Evolutionary conservation across 2,888 invertebrate species (phyloP), one percentile per base, ranked within the genome.

Genomic region (Coelinius sp.): DNA sequence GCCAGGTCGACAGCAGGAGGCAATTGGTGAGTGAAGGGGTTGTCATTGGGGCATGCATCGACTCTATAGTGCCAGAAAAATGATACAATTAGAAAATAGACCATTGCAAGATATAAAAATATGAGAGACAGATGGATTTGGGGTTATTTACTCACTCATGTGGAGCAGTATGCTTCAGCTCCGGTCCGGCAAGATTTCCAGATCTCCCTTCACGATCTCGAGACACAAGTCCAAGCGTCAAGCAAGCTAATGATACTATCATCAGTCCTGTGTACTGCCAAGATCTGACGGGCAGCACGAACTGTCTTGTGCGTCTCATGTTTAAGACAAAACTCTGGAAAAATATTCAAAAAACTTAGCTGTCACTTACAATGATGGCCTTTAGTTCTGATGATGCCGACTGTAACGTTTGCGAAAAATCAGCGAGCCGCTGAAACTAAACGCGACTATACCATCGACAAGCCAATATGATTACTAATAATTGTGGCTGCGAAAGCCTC

Each of bases 231-330:
- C 86, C 86, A 10, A 86, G 76, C 0, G 86, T 86, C 27, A 86
- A 73, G 52, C 87, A 87, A 14, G 85, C 85, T 3, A 87, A 77
- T 10, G 86, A 87, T 14, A 87, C 84, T 17, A 85, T 75, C 75
- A 87, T 76, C 2, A 87, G 77, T 0, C 86, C 86, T 22, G 83
- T 78, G 70, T 85, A 85, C 66, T 84, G 85, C 86, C 86, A 86
- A 2, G 86, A 85, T 69, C 79, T 79, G 4, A 86, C 86, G 6
- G 86, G 86, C 72, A 86, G 73, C 6, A 84, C 84, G 6, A 86
- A 78, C 80, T 86, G 82, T 24, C 85, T 79, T 3, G 84, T 85
- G 71, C 84, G 82, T 59, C 85, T 73, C 86, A 86, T 86, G 14
- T 73, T 81, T 25, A 22, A 46, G 17, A 31, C 44, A 8, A 17